Evolutionary conservation across 2,113 vertebrate genomes (phyloP).

Genomic region (Poecilia latipinna): DNA sequence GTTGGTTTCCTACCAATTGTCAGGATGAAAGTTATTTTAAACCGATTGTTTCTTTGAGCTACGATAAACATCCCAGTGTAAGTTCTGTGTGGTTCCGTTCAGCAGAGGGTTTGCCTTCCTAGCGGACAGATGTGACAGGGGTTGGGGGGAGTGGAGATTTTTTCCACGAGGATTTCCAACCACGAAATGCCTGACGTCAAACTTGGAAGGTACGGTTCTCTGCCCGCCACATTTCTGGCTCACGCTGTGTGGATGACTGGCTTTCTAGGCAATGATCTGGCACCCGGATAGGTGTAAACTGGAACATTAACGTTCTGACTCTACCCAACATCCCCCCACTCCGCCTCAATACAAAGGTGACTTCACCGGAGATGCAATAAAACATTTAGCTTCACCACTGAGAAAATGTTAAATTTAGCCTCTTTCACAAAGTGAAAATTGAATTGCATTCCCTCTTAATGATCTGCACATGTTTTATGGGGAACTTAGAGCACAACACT

Average conservation of each 20-base stretch:
- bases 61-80: neutral
- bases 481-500: neutral
- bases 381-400: too few relatives aligned
- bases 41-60: too few relatives aligned
- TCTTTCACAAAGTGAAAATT: neutral
- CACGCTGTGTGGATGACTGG: conserved; percentile 1
- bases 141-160: neutral
- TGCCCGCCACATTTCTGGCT: conserved; percentile 22
- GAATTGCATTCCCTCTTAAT: too few relatives aligned
- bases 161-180: conserved; percentile 10
- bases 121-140: neutral
- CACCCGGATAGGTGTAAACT: conserved; percentile 1
- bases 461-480: too few relatives aligned
- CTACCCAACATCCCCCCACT: neutral
- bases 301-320: conserved; percentile 9
- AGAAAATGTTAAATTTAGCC: neutral
- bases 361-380: neutral
- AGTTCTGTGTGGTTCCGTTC: neutral
- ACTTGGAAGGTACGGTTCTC: conserved; percentile 35
- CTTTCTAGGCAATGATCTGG: conserved; percentile 3
- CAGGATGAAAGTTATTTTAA: too few relatives aligned
- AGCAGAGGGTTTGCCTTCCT: neutral
- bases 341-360: neutral
- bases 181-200: conserved; percentile 32
- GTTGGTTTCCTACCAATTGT: too few relatives aligned